phyloP scores from a whole-genome alignment of 2,797 vertebrate species.

The Danio aesculapii region DNA sequence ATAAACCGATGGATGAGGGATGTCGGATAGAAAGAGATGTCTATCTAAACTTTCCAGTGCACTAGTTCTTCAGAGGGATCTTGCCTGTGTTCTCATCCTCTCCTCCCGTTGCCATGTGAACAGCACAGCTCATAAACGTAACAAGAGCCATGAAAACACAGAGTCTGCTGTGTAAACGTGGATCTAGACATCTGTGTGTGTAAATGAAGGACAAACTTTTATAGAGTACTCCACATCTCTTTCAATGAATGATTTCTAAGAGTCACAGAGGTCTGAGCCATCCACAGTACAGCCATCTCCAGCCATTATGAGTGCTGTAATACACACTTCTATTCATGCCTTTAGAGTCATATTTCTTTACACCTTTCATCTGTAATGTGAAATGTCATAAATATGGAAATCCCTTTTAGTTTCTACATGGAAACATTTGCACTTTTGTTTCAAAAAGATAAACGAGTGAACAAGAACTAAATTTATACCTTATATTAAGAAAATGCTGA shows the following conservation, averaged over 20 bases:
- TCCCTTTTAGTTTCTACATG: neutral
- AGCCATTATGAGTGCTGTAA: neutral
- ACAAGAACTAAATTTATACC: neutral
- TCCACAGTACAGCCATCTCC: neutral
- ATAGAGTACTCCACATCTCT: neutral
- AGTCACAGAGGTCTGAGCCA: neutral
- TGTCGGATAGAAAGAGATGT: neutral
- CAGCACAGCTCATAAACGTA: conserved; percentile 8
- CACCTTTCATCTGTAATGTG: neutral
- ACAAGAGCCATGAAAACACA: neutral
- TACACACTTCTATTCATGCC: neutral
- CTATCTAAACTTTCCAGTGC: neutral
- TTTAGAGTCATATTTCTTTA: conserved; percentile 6
- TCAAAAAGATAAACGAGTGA: neutral
- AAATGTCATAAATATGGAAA: conserved; percentile 2
- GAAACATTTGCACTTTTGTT: neutral
- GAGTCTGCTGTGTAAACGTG: neutral
- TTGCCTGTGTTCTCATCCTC: neutral
- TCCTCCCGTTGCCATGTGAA: conserved; percentile 13
- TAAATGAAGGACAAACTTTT: conserved; percentile 13
- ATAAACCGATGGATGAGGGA: too few species aligned
- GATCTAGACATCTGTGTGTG: neutral
- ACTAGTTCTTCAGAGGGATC: neutral
- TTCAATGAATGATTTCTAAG: neutral
- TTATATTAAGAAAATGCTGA: neutral